Base-by-base conservation (phyloP, 2,113 vertebrate species). In the Sceloporus tristichus region DNA sequence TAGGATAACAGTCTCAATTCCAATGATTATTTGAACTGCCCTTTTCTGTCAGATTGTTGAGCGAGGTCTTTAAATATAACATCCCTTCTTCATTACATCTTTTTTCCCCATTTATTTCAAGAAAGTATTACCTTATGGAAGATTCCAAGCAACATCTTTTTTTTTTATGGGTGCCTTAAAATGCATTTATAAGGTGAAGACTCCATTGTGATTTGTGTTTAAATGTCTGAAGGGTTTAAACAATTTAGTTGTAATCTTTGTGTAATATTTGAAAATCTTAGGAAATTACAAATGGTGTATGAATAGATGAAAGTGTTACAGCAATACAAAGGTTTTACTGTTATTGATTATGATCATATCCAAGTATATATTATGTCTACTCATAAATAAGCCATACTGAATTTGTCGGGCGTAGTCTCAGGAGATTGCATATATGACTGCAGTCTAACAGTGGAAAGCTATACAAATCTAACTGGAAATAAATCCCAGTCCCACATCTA, bases 171-270 rank as follows among this genome's bases (percentile, higher is more conserved):
- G 9, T 56, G 25, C 87, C 81, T 90, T 84, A 78, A 91, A 91
- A 94, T 68, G 74, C 38, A 29, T 18, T 78, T n/a, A 79, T 80
- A 89, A 73, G 82, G 59, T 74, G 4, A 0, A 66, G 70, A 21
- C 40, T 71, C 3, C 27, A 73, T 66, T 2, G 62, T 79, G 70
- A 62, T 91, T 86, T 82, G 25, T 82, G 25, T 85, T 85, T 54
- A 65, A 74, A 34, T 0, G 54, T 48, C n/a, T 23, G 75, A 18
- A 84, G 38, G 87, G 82, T 56, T 79, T 71, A 75, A 68, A 77
- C 34, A 85, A 71, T 80, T 89, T 83, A 85, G 48, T 62, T 74
- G 66, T 38, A 90, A 85, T 80, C 75, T 68, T 65, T 54, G 81
- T 70, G 59, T 79, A 54, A 18, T 34, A 54, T 53, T 34, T 68